These are phyloP conservation scores for Ginglymostoma cirratum DNA, from an alignment of 2,113 vertebrate species.

Conservation along the genomic window DNA sequence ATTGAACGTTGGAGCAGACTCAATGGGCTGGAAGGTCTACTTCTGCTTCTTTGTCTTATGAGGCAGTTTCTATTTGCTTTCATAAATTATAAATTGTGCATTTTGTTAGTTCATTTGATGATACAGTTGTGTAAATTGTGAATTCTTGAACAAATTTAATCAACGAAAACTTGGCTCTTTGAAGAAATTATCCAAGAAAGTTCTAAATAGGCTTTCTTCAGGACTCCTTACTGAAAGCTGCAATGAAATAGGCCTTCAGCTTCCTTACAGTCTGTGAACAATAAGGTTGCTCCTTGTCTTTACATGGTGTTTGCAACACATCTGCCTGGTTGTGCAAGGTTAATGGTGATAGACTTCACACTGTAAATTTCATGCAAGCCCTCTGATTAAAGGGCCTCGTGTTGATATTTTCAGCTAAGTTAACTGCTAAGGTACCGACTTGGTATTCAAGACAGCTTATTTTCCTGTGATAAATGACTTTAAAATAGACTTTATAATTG, in stretches of 20 bases:
- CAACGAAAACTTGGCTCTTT: background rate
- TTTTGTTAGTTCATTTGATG: background rate
- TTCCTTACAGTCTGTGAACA: background rate
- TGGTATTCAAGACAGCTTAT: background rate
- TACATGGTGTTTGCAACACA: background rate
- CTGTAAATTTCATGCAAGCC: background rate
- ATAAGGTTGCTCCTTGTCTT: background rate
- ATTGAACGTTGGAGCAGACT: too few relatives aligned
- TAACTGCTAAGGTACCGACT: too few relatives aligned
- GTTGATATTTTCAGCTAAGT: background rate
- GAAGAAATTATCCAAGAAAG: background rate
- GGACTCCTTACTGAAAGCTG: background rate
- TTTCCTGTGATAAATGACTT: background rate
- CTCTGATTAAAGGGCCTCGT: background rate
- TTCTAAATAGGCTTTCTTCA: background rate
- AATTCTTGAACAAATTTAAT: background rate
- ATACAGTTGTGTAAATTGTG: background rate
- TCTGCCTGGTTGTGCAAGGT: conserved; percentile 28
- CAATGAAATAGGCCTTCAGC: background rate
- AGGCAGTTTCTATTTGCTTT: background rate
- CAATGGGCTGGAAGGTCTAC: too few relatives aligned
- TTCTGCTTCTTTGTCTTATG: too few relatives aligned
- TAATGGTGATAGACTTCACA: background rate
- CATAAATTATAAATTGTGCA: background rate
- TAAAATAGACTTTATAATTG: background rate